These are phyloP conservation scores for Dysmachus trigonus DNA, from an alignment of 2,888 invertebrate genomes.

Conservation along the genomic window DNA sequence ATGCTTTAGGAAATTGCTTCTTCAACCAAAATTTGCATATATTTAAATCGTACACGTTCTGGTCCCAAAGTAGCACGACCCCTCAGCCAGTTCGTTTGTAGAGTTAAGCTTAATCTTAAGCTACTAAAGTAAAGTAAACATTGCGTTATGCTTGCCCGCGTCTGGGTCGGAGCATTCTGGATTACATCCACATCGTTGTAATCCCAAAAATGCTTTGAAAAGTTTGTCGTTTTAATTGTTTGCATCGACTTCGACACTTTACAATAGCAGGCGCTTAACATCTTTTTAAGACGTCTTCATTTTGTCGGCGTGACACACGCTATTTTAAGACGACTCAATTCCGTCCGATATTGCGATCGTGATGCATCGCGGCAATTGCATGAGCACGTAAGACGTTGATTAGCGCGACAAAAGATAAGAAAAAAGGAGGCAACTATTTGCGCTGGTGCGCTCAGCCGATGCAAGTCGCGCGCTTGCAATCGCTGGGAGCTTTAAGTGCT, in stretches of 20 bases:
- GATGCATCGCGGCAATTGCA: background rate
- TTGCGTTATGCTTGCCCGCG: background rate
- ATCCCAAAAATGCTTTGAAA: background rate
- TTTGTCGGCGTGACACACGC: background rate
- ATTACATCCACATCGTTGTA: background rate
- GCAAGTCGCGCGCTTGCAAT: background rate
- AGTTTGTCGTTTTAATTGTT: background rate
- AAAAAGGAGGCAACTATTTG: background rate
- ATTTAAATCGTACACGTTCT: background rate
- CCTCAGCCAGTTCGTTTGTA: background rate
- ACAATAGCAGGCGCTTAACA: background rate
- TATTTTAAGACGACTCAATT: background rate
- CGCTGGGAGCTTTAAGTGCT: background rate
- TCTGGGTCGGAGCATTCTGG: background rate
- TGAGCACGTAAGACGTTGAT: background rate
- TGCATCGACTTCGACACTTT: background rate
- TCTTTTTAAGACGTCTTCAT: background rate
- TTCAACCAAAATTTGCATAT: background rate
- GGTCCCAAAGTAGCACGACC: background rate
- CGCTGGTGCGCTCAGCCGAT: background rate
- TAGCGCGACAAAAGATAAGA: background rate
- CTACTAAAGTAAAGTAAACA: background rate
- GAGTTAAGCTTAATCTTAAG: background rate
- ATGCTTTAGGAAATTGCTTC: background rate
- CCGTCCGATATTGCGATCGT: background rate